These are phyloP conservation scores for Telmatochromis brichardi DNA, from an alignment of 2,113 vertebrate genomes.

Conservation along the genomic window DNA sequence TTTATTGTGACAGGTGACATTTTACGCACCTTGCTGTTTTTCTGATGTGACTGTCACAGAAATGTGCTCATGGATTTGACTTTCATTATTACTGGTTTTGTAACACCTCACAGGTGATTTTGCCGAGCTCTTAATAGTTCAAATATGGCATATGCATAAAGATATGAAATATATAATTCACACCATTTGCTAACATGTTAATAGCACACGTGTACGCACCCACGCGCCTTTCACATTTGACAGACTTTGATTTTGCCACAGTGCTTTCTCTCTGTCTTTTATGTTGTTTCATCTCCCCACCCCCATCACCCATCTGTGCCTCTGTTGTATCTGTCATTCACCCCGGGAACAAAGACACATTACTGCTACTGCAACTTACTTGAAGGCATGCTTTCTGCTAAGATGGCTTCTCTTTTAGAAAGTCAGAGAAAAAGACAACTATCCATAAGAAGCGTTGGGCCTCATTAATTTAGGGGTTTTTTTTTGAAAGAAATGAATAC, in stretches of 20 bases:
- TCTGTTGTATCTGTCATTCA: conserved; percentile 32
- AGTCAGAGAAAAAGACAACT: background rate
- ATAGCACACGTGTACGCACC: background rate
- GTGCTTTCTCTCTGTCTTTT: conserved; percentile 1
- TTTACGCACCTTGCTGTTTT: background rate
- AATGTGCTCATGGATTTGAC: background rate
- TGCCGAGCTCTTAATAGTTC: background rate
- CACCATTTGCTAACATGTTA: background rate
- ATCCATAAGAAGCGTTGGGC: background rate
- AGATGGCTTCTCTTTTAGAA: background rate
- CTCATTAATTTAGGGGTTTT: background rate
- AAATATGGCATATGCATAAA: background rate
- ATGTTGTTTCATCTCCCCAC: conserved; percentile 23
- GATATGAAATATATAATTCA: background rate
- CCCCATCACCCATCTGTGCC: background rate
- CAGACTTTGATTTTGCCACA: conserved; percentile 40
- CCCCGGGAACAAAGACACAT: conserved; percentile 34
- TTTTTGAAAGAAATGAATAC: background rate
- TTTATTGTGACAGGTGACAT: background rate
- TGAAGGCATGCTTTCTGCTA: conserved; percentile 8
- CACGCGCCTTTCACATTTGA: background rate
- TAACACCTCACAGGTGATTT: background rate
- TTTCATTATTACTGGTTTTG: background rate
- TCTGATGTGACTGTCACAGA: background rate
- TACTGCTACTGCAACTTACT: conserved; percentile 16